phyloP scores from a whole-genome alignment of 2,113 vertebrate genomes.

The Carlito syrichta region DNA sequence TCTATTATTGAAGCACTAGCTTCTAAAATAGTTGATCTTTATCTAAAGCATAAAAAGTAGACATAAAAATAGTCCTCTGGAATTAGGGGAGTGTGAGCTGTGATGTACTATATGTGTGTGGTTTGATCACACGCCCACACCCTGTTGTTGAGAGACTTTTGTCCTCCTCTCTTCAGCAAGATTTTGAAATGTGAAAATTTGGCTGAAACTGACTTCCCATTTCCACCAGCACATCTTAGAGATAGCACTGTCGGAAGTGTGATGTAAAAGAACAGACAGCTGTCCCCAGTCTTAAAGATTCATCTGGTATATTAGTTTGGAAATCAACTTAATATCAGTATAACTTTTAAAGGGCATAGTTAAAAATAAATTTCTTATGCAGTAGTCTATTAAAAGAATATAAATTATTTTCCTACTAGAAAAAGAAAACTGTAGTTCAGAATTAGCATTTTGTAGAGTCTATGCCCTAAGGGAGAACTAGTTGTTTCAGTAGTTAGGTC shows the following conservation, averaged over 20 bases:
- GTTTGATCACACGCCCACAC: neutral
- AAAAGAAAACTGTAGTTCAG: neutral
- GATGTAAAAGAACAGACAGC: conserved; percentile 8
- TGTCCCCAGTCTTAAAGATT: conserved; percentile 16
- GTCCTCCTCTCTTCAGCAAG: neutral
- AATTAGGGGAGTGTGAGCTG: neutral
- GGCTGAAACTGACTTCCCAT: neutral
- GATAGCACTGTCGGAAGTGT: neutral
- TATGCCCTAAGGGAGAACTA: neutral
- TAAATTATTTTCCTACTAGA: neutral
- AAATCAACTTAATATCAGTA: neutral
- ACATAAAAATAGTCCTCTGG: neutral
- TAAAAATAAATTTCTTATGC: conserved; percentile 36
- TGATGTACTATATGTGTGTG: neutral
- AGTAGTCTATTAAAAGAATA: neutral
- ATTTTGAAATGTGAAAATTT: neutral
- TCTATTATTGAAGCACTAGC: neutral
- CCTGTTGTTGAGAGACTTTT: neutral
- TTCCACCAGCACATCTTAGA: neutral
- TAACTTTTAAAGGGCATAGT: conserved; percentile 40
- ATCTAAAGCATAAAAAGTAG: neutral
- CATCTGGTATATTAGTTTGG: conserved; percentile 23
- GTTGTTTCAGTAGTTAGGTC: conserved; percentile 7
- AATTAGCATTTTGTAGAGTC: neutral
- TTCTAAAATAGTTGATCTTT: conserved; percentile 18